Conservation (phyloP, 2,888 invertebrate genomes). For the Erpobdella octoculata region DNA sequence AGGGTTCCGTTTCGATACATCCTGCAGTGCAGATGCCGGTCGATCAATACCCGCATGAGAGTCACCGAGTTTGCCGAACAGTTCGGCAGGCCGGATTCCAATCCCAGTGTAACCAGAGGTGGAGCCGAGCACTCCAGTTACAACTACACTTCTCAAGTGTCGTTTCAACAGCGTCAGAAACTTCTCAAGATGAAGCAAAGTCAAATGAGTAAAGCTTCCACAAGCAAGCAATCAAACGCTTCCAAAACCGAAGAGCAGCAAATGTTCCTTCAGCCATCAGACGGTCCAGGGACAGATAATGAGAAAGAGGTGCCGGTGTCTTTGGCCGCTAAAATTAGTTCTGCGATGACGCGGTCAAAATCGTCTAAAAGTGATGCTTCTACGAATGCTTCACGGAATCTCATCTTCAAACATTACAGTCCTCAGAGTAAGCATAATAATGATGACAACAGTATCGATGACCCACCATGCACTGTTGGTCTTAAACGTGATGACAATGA, state of each 20-base stretch:
- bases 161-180: not conserved
- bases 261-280: not conserved
- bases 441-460: too few species aligned
- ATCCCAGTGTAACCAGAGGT: not conserved
- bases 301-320: not conserved
- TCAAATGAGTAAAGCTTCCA: not conserved
- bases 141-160: too few species aligned
- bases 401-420: not conserved
- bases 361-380: not conserved
- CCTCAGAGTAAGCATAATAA: not conserved
- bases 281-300: not conserved
- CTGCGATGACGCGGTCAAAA: not conserved
- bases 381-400: not conserved
- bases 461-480: too few species aligned
- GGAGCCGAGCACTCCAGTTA: not conserved
- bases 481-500: too few species aligned
- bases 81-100: conserved; percentile 40
- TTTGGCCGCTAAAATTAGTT: not conserved
- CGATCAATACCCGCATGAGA: conserved; percentile 49
- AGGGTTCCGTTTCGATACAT: conserved; percentile 91
- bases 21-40: conserved; percentile 59
- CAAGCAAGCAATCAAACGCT: not conserved
- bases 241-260: not conserved
- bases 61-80: conserved; percentile 50
- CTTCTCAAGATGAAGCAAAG: not conserved